These are phyloP conservation scores for Natator depressus DNA, from an alignment of 2,113 vertebrate genomes.

Conservation along the genomic window DNA sequence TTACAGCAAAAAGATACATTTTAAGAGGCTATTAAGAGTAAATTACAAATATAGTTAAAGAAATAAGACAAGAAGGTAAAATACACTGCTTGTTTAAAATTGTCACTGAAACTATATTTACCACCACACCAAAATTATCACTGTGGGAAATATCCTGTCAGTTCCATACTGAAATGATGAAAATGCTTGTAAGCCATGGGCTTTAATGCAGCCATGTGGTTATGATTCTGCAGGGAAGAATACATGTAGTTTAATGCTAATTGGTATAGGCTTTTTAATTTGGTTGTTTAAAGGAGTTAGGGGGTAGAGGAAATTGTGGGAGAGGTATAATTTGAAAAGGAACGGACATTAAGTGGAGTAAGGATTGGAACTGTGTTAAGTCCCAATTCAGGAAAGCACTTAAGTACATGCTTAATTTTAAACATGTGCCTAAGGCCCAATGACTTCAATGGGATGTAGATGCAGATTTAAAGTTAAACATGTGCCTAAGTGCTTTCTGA, in stretches of 20 bases:
- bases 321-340: background rate
- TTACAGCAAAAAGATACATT: too few species aligned
- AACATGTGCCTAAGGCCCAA: background rate
- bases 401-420: background rate
- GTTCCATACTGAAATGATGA: background rate
- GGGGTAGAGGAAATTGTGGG: background rate
- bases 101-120: background rate
- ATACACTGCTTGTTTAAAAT: background rate
- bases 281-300: background rate
- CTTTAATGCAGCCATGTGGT: background rate
- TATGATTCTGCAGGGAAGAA: background rate
- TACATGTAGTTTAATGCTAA: background rate
- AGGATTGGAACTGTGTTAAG: background rate
- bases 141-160: background rate
- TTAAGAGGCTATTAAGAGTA: too few species aligned
- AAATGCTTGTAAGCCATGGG: background rate
- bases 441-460: background rate
- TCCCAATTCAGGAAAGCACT: background rate
- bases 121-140: background rate
- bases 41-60: background rate
- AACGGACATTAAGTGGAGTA: background rate
- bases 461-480: background rate
- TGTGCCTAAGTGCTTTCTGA: conserved; percentile 4
- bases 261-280: background rate
- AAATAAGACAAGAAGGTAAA: background rate